phyloP scores from a whole-genome alignment of 2,888 invertebrate species.

The Eupeodes luniger region DNA sequence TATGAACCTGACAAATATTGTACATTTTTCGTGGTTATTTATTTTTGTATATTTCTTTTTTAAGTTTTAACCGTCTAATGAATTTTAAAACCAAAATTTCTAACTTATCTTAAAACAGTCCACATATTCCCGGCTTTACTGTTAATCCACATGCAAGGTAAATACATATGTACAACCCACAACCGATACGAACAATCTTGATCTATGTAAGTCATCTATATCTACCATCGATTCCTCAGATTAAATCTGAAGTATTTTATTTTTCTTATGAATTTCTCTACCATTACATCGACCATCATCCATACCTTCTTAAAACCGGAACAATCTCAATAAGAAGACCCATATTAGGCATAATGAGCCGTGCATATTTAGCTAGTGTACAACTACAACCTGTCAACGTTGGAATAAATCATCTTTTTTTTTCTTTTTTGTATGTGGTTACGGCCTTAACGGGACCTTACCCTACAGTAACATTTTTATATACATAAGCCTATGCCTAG shows the following conservation, averaged over 20 bases:
- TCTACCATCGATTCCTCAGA: background rate
- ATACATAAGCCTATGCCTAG: too few species aligned
- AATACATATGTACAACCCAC: too few species aligned
- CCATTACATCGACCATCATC: slow-evolving; percentile 14
- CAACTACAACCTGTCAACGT: slow-evolving; percentile 75
- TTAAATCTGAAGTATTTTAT: background rate
- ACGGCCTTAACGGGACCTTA: slow-evolving; percentile 75
- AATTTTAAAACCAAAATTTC: too few species aligned
- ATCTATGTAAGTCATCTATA: too few species aligned
- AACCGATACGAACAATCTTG: too few species aligned
- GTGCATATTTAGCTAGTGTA: slow-evolving; percentile 60
- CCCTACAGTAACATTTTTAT: slow-evolving; percentile 60
- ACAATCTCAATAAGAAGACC: slow-evolving; percentile 42
- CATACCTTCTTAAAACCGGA: slow-evolving; percentile 50
- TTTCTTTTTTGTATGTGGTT: slow-evolving; percentile 49
- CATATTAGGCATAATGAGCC: slow-evolving; percentile 20
- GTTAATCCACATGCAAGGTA: too few species aligned
- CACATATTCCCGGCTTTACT: too few species aligned
- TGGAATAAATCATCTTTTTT: slow-evolving; percentile 67
- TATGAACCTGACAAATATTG: too few species aligned
- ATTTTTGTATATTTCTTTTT: too few species aligned
- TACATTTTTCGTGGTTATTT: too few species aligned
- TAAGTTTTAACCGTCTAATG: too few species aligned
- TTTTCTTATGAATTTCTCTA: slow-evolving; percentile 13
- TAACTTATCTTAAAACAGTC: too few species aligned